Evolutionary conservation across 1,140 invertebrate species (phyloP), one percentile per base, ranked within the genome.

Genomic region (Leucophenga varia): DNA sequence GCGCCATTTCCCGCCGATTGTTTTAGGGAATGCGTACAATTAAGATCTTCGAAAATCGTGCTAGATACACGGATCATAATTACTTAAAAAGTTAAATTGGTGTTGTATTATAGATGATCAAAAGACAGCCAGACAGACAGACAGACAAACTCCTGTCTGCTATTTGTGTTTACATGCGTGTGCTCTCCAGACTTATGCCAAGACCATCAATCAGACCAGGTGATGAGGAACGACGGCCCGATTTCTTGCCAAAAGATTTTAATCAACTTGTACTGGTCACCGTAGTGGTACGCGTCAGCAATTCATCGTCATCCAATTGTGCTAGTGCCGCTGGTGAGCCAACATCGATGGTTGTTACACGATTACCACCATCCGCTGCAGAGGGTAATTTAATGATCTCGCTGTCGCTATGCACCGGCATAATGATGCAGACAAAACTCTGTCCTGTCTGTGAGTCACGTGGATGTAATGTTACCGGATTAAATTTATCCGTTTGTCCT

Each of bases 381-480:
- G 79, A 82, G 3, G 84, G 81, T 19, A 87, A 69, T 39, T 85
- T 75, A 39, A 81, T 78, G 37, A 81, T 81, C 51, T 86, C 85
- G 0, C 82, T 80, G 53, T 89, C 86, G 1, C 84, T 82, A 37
- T 65, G 79, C 56, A 93, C 90, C 9, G 91, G 87, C 87, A 95
- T 92, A 28, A 96, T 94, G 36, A 95, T 86, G 76, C 92, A 95
- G 81, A 93, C 89, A 72, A 95, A 95, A 42, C 85, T 86, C 71
- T 86, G 87, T 0, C 90, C 91, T 7, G 88, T 90, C 2, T 79
- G 79, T 30, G 82, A 80, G 68, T 95, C 90, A 21, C 84, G 80
- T 0, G 92, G 92, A 64, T 93, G 91, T 50, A 96, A 85, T 2
- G 91, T 94, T 44, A 93, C 85, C 1, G 92, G 91, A n/a, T 88